Base-by-base conservation (phyloP, 2,888 invertebrate genomes). In the Hydriomena furcata region DNA sequence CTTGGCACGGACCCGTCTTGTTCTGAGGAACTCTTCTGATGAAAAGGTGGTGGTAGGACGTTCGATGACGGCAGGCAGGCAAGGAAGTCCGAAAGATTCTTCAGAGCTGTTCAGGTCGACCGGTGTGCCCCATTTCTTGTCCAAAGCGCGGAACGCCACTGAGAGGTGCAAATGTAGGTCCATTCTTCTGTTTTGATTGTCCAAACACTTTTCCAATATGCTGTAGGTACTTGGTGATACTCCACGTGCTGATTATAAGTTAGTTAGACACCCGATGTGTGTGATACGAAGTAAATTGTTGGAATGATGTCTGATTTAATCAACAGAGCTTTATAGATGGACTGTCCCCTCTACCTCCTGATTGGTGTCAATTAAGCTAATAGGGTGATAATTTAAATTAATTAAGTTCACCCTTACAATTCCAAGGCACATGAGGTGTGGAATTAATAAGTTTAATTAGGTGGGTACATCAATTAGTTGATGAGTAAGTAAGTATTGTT, bases 131-230 rank as follows among this genome's bases (percentile, higher is more conserved):
- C 83, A 84, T 61, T 84, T 82, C 24, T 62, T 60, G 46, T 83
- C 81, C 56, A 83, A 56, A 12, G 72, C 75, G 13, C 82, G 75
- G 42, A 76, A 83, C 1, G 77, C 77, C 8, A 67, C 73, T 1
- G 78, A 67, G 25, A 82, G 63, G 60, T 82, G 81, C n/a, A 79
- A 59, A 61, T 84, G 82, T 0, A 80, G 60, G 36, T 82, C 81
- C 82, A 82, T 83, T 17, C 24, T 7, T 31, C n/a, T 17, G n/a
- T 7, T 17, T 12, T 20, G n/a, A 24, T 4, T 25, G 5, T 1
- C 12, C 8, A 5, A 12, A n/a, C 4, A 11, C 11, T 20, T 35
- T 12, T 21, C 0, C n/a, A n/a, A n/a, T n/a, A n/a, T n/a, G n/a
- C n/a, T n/a, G n/a, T n/a, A n/a, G n/a, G n/a, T n/a, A n/a, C n/a